Conservation (phyloP, 2,888 invertebrate genomes). For the Drosophila ezoana region DNA sequence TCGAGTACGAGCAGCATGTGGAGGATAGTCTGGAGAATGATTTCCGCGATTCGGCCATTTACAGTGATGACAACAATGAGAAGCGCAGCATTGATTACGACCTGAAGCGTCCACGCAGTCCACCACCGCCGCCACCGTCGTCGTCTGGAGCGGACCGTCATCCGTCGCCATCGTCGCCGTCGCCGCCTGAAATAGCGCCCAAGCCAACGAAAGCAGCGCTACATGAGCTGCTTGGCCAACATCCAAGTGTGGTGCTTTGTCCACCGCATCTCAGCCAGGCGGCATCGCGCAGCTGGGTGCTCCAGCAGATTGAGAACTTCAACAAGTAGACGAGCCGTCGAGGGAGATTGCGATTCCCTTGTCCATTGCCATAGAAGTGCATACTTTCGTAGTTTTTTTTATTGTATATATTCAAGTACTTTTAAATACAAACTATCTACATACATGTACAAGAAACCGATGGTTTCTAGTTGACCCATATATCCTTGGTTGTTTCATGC, state of each 20-base stretch:
- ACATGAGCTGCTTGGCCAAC: slow-evolving; percentile 49
- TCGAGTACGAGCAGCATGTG: slow-evolving; percentile 91
- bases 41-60: slow-evolving; percentile 93
- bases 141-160: slow-evolving; percentile 24
- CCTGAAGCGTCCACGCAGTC: slow-evolving; percentile 68
- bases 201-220: slow-evolving; percentile 62
- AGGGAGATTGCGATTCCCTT: slow-evolving; percentile 10
- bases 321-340: slow-evolving; percentile 72
- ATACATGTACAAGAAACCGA: too few relatives aligned
- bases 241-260: slow-evolving; percentile 70
- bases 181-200: slow-evolving; percentile 66
- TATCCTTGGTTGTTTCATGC: too few relatives aligned
- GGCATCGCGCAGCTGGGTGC: slow-evolving; percentile 84
- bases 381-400: slow-evolving; percentile 25
- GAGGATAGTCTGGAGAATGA: slow-evolving; percentile 89
- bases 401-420: slow-evolving; percentile 14
- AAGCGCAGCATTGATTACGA: slow-evolving; percentile 73
- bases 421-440: too few relatives aligned
- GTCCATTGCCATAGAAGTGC: slow-evolving; percentile 57
- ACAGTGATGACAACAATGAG: slow-evolving; percentile 88
- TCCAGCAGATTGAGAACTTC: slow-evolving; percentile 84
- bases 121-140: slow-evolving; percentile 76
- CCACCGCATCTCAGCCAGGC: slow-evolving; percentile 77
- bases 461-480: too few relatives aligned
- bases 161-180: slow-evolving; percentile 3